A percentile compares a stretch with the other conserved stretches of the same genome.
phyloP scores from a whole-genome alignment of 2,888 invertebrate genomes.

The Luperina nickerlii region DNA sequence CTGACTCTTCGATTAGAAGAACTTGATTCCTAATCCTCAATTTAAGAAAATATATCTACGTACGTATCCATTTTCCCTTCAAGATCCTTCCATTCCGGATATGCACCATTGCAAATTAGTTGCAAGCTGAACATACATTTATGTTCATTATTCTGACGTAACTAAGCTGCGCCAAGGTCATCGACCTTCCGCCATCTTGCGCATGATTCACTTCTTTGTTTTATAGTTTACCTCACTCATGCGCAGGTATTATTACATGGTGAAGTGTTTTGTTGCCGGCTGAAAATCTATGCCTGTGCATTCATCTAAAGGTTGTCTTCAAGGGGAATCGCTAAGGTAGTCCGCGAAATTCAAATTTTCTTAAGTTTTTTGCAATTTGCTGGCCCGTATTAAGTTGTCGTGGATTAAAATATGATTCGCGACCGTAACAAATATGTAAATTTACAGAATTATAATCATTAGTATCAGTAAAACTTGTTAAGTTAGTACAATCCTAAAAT shows the following conservation, averaged over 20 bases:
- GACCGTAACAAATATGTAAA: no score
- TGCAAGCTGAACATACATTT: slow-evolving; percentile 13
- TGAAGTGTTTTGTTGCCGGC: slow-evolving; percentile 8
- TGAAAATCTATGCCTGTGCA: background rate
- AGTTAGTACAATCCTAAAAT: no score
- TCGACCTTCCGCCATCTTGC: slow-evolving; percentile 59
- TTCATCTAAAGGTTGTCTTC: no score
- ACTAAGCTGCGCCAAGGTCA: slow-evolving; percentile 36
- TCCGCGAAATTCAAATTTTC: no score
- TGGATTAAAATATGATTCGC: no score
- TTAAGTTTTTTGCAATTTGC: no score
- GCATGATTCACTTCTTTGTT: slow-evolving; percentile 57
- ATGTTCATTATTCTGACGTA: slow-evolving; percentile 37
- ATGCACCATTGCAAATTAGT: slow-evolving; percentile 32
- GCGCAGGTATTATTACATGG: slow-evolving; percentile 23
- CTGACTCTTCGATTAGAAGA: background rate
- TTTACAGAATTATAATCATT: no score
- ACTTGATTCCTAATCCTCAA: background rate
- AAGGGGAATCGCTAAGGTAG: no score
- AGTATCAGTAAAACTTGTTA: no score
- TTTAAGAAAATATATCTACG: background rate
- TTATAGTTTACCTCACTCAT: slow-evolving; percentile 44
- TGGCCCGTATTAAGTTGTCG: no score
- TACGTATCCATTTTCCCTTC: background rate
- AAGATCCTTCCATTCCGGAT: background rate